Percentiles rank a stretch among this genome's conserved stretches.
phyloP scores from a whole-genome alignment of 2,888 invertebrate species.

The Pandemis corylana region DNA sequence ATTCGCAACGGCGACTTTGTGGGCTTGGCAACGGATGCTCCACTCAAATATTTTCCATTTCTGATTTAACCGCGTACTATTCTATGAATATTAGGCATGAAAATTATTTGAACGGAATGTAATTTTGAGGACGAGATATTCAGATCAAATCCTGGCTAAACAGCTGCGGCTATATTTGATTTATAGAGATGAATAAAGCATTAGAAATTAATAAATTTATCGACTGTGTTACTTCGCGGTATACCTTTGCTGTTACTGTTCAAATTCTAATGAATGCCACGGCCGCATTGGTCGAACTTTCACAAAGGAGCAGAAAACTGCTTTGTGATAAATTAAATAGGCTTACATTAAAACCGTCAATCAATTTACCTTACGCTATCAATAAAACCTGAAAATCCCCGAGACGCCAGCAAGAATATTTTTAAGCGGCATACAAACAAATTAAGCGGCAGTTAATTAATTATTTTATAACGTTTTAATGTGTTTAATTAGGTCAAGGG shows the following conservation, averaged over 20 bases:
- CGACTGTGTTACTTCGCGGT: background rate
- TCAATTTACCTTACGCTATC: slow-evolving; percentile 24
- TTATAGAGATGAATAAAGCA: slow-evolving; percentile 5
- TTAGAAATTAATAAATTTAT: background rate
- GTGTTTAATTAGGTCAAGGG: slow-evolving; percentile 36
- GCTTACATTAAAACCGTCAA: slow-evolving; percentile 19
- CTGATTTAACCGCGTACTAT: slow-evolving; percentile 10
- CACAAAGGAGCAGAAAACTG: background rate
- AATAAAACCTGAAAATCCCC: slow-evolving; percentile 30
- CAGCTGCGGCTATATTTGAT: background rate
- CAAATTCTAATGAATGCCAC: background rate
- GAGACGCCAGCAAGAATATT: slow-evolving; percentile 18
- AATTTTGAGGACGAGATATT: slow-evolving; percentile 5
- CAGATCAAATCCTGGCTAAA: background rate
- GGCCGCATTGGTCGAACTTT: background rate
- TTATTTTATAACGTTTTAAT: slow-evolving; percentile 19
- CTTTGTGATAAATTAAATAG: slow-evolving; percentile 5
- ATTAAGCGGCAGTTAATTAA: slow-evolving; percentile 26
- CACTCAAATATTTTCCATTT: slow-evolving; percentile 25
- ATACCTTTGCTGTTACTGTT: background rate
- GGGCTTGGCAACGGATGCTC: slow-evolving; percentile 15
- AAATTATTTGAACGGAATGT: background rate
- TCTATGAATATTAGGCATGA: background rate
- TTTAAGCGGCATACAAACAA: slow-evolving; percentile 25
- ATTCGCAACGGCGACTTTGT: slow-evolving; percentile 24